Percentiles rank a stretch among this genome's conserved stretches.
phyloP scores from a whole-genome alignment of 64 coral and sea anemone genomes.

The Actinia tenebrosa region DNA sequence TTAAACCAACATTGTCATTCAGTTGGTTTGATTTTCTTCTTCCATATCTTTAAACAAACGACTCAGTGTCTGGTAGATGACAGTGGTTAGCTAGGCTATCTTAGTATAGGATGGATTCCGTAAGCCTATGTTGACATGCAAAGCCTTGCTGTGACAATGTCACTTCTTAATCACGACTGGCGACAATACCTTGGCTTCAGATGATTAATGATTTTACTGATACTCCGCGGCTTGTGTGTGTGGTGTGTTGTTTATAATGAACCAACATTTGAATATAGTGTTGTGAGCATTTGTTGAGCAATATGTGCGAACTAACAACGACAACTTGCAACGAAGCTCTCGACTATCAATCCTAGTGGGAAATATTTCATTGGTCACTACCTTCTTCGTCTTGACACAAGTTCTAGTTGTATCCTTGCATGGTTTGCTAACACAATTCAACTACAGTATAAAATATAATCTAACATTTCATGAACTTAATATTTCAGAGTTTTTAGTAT shows the following conservation, averaged over 20 bases:
- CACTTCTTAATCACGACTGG: neutral
- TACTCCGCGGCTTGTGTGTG: neutral
- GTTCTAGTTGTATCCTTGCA: conserved; percentile 3
- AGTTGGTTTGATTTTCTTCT: neutral
- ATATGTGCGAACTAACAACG: neutral
- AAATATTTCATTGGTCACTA: neutral
- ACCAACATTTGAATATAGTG: neutral
- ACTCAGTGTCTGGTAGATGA: neutral
- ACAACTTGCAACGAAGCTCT: neutral
- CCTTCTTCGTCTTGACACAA: neutral
- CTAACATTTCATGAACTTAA: no score
- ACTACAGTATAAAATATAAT: no score
- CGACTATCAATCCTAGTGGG: neutral
- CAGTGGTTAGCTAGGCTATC: conserved; percentile 1
- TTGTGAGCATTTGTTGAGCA: neutral
- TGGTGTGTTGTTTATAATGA: neutral
- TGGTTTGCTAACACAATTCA: neutral
- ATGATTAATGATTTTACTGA: conserved; percentile 26
- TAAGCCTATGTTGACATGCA: conserved; percentile 16
- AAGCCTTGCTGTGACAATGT: conserved; percentile 13
- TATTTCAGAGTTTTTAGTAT: no score
- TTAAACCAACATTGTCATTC: neutral
- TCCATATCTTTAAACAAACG: neutral
- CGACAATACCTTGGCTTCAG: conserved; percentile 2
- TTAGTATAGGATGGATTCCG: neutral